These are phyloP conservation scores for Ferdinandea cuprea DNA, from an alignment of 2,888 invertebrate genomes.

Conservation along the genomic window DNA sequence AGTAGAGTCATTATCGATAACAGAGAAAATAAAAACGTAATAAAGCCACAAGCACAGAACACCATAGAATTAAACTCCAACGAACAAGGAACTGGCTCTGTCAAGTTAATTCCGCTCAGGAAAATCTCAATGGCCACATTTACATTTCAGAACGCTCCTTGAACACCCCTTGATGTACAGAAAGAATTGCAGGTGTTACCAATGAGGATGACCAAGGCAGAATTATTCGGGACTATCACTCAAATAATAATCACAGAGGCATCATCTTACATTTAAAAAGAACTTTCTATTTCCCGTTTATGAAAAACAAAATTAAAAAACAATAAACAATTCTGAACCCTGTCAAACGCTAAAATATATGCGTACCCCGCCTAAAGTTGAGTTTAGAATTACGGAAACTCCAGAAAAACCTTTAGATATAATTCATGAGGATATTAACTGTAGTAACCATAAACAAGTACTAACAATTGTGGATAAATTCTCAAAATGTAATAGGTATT, in stretches of 20 bases:
- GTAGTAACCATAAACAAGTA: no score
- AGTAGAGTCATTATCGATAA: no score
- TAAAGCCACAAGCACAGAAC: no score
- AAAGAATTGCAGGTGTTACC: not conserved
- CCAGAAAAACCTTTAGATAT: constrained; percentile 4
- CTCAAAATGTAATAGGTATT: constrained; percentile 9
- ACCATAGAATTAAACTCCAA: not conserved
- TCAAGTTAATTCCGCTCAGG: no score
- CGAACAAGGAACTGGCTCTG: not conserved
- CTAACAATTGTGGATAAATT: not conserved
- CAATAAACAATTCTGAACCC: not conserved
- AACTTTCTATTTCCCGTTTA: constrained; percentile 5
- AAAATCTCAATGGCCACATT: not conserved
- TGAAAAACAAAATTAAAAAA: not conserved
- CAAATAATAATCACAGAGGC: not conserved
- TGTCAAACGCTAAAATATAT: constrained; percentile 7
- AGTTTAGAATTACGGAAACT: not conserved
- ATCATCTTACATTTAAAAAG: constrained; percentile 3
- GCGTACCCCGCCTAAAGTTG: not conserved
- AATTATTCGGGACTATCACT: not conserved
- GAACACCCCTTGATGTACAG: not conserved
- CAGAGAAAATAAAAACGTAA: not conserved
- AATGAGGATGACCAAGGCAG: not conserved
- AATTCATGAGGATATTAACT: not conserved
- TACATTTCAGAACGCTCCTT: not conserved